Base-by-base conservation (phyloP, 2,797 vertebrate genomes). In the Rhadinocentrus ornatus region DNA sequence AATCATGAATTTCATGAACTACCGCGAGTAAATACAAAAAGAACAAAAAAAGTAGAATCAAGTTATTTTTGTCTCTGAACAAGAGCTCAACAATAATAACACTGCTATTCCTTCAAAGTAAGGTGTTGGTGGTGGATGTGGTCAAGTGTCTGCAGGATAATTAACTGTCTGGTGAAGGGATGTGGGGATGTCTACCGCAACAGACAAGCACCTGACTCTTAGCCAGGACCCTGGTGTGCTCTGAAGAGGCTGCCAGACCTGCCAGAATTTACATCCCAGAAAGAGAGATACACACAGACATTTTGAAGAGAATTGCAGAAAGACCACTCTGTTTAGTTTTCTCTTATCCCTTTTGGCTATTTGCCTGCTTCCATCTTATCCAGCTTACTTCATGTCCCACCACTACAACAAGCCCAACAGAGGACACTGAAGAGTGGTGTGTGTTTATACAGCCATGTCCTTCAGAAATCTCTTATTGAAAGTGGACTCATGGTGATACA, bases 231-330 rank as follows among this genome's bases (percentile, higher is more conserved):
- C 84, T 62, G 73, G 64, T 71, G 86, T 75, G 68, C 81, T 77
- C 72, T 88, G 62, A 87, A 88, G 62, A 88, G 55, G 58, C 69
- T 89, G 86, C 83, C 85, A 91, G 73, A 84, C 77, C 81, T 85
- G 85, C 87, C 81, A 88, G 74, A 48, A 53, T 15, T 24, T 16
- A 15, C 50, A 57, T 83, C 80, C 81, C 66, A 73, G 48, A 85
- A 55, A 69, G 48, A 72, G 58, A 76, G 62, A 60, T 63, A 79
- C 73, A 79, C 44, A 66, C 44, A 84, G 62, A 77, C 79, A 80
- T 84, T 86, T 77, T 80, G 46, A 81, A 75, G 81, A 73, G 69
- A 82, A 80, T 58, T 60, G 75, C 66, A 71, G 57, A 79, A 67
- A 77, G 63, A 78, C 73, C 83, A 77, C 4, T 57, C 83, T 81